Conservation (phyloP, 2,797 vertebrate species). For the Chiloscyllium punctatum region DNA sequence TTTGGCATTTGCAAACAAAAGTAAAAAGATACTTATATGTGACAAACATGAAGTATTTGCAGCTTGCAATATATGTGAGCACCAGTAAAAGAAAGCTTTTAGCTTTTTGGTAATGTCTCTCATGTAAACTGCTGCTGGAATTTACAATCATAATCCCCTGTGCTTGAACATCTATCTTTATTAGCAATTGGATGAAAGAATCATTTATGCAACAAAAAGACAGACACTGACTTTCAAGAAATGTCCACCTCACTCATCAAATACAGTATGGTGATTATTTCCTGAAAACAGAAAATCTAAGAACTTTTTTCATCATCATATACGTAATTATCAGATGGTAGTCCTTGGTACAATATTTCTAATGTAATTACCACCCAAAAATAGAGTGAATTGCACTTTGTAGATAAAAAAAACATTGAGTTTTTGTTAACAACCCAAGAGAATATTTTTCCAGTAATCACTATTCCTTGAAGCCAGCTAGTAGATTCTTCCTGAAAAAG, state of each 20-base stretch:
- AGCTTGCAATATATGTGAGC: neutral
- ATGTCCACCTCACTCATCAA: conserved; percentile 77
- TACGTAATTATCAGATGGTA: conserved; percentile 66
- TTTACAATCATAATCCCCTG: conserved; percentile 84
- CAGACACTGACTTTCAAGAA: conserved; percentile 71
- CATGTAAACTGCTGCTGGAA: conserved; percentile 74
- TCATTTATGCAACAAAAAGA: conserved; percentile 91
- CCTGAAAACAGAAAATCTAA: conserved; percentile 74
- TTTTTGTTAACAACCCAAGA: conserved; percentile 69
- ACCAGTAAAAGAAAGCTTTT: neutral
- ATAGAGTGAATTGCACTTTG: conserved; percentile 69
- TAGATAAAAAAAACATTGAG: conserved; percentile 74
- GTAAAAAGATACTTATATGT: neutral
- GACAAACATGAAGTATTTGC: neutral
- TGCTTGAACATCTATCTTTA: conserved; percentile 61
- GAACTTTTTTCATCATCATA: conserved; percentile 71
- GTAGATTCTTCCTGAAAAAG: conserved; percentile 67
- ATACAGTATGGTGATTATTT: conserved; percentile 72
- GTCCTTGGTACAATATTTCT: conserved; percentile 73
- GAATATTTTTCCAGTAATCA: conserved; percentile 77
- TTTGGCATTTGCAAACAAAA: neutral
- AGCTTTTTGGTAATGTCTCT: conserved; percentile 50
- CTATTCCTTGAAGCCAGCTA: conserved; percentile 70
- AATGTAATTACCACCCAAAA: conserved; percentile 71
- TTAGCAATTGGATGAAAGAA: conserved; percentile 76